Evolutionary conservation across 2,888 invertebrate genomes (phyloP).

Genomic region (Arrhopalites spinosus): DNA sequence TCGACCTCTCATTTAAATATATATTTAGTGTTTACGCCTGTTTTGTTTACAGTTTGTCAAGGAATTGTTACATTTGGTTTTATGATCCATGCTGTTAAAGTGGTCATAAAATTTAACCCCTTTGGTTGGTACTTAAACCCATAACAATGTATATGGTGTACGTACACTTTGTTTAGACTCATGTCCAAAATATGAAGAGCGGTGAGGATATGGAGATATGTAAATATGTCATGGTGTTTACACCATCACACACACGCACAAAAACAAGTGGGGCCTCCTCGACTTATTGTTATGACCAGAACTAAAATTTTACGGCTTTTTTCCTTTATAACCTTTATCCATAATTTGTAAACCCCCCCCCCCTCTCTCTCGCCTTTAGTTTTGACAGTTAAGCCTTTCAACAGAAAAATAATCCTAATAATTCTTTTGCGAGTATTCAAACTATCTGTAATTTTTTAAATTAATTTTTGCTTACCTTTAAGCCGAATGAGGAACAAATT

Average conservation of each 20-base stretch:
- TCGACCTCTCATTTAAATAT: neutral
- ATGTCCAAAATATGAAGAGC: slow-evolving; percentile 8
- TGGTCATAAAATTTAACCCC: neutral
- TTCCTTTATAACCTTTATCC: neutral
- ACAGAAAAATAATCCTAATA: too few relatives aligned
- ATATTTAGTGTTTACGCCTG: neutral
- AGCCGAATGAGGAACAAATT: too few relatives aligned
- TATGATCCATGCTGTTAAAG: slow-evolving; percentile 2
- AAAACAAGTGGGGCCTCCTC: slow-evolving; percentile 4
- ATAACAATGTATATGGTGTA: neutral
- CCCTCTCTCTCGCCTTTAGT: neutral
- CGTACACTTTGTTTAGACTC: slow-evolving; percentile 22
- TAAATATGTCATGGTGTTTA: slow-evolving; percentile 10
- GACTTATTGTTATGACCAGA: slow-evolving; percentile 8
- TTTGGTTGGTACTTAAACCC: neutral
- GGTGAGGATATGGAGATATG: neutral
- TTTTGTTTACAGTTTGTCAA: slow-evolving; percentile 10
- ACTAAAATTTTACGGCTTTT: slow-evolving; percentile 12
- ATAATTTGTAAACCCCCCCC: neutral
- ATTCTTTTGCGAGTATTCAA: too few relatives aligned
- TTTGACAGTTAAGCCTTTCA: too few relatives aligned
- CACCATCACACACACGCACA: neutral
- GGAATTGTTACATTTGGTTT: neutral
- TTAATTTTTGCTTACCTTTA: too few relatives aligned
- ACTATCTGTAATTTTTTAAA: too few relatives aligned